phyloP scores from a whole-genome alignment of 2,113 vertebrate species.

The Podarcis cretensis region DNA sequence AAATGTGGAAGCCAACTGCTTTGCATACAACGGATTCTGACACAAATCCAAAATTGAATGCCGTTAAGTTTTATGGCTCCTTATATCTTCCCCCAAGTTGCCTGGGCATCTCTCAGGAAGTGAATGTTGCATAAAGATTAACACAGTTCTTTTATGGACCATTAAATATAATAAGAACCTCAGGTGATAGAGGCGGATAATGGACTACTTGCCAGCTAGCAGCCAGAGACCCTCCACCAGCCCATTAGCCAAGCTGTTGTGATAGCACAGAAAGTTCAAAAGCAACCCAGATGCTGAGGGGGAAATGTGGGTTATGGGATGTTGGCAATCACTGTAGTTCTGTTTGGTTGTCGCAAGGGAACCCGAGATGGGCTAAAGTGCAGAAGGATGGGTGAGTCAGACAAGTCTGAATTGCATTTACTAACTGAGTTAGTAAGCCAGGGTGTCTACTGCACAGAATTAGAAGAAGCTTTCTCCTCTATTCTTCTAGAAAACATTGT shows the following conservation, averaged over 20 bases:
- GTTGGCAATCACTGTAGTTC: background rate
- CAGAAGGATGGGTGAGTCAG: background rate
- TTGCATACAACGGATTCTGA: background rate
- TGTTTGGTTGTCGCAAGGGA: background rate
- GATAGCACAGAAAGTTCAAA: background rate
- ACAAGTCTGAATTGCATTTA: background rate
- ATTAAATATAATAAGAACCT: background rate
- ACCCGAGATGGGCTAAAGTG: background rate
- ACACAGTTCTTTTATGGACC: background rate
- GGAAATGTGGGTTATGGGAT: background rate
- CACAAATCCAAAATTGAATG: background rate
- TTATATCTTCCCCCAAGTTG: background rate
- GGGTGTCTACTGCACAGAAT: background rate
- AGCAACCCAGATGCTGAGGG: background rate
- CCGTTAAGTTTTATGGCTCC: fast-evolving
- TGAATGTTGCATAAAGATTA: background rate
- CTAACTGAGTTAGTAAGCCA: background rate
- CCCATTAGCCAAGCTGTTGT: background rate
- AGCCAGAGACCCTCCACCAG: background rate
- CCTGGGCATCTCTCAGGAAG: background rate
- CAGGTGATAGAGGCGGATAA: background rate
- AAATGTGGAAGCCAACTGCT: background rate
- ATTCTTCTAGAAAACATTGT: background rate
- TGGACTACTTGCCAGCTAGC: background rate
- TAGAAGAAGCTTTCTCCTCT: background rate